Base-by-base conservation (phyloP, 2,113 vertebrate species). In the Hippocampus abdominalis region DNA sequence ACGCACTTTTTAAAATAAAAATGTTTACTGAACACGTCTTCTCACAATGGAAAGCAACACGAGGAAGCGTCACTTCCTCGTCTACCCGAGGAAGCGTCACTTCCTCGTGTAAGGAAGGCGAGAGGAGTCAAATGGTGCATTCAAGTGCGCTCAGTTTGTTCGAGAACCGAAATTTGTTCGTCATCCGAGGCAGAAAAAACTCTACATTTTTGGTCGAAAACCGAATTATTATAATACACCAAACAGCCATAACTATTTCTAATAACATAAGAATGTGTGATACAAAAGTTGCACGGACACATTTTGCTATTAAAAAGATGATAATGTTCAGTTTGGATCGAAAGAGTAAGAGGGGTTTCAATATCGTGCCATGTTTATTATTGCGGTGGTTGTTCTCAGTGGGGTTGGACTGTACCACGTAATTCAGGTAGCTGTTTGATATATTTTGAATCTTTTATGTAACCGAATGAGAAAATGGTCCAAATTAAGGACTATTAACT, bases 341-440 rank as follows among this genome's bases (percentile, higher is more conserved):
- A 49, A 49, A 49, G 40, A 42, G 40, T 48, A 15, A 21, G 8
- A 9, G 21, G 49, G 21, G 44, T 32, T 48, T 66, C 73, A 23
- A 61, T 64, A 25, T 72, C 12, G 70, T 59, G 16, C 68, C 42
- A 59, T 25, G 20, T 53, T 53, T 53, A 21, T 56, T 56, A 25
- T 25, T 56, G 54, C 12, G 11, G 23, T 54, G 7, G 5, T 20
- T 5, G 20, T 53, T 53, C n/a, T 53, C 51, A 53, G 9, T 53
- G 21, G 51, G 5, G 81, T 82, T 70, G 71, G 82, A 78, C 68
- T 8, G 39, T 36, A 57, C 59, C 7, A 21, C 20, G 9, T 53
- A 53, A n/a, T 53, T 9, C 51, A 53, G 18, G 20, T 20, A 21
- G 48, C 20, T 51, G 49, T 21, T 51, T 51, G 6, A 5, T 20